These are phyloP conservation scores for Stichodactyla helianthus DNA, from an alignment of 64 coral and sea anemone genomes.

Conservation along the genomic window DNA sequence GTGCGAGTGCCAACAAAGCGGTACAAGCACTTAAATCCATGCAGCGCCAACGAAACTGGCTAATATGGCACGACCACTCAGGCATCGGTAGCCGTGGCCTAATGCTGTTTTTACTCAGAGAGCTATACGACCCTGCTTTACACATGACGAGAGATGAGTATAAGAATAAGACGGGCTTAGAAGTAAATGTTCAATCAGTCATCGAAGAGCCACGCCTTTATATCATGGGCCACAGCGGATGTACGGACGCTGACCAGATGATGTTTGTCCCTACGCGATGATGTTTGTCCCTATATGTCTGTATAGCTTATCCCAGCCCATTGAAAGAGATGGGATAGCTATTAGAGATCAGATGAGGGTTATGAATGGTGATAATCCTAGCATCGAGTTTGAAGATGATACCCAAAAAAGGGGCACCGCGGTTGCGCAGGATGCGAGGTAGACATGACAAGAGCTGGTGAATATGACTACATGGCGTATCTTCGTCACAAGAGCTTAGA, in stretches of 20 bases:
- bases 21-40: no score
- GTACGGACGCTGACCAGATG: conserved; percentile 10
- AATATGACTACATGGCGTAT: conserved; percentile 9
- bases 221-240: conserved; percentile 5
- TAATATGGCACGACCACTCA: conserved; percentile 36
- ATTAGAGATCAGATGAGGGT: conserved; percentile 17
- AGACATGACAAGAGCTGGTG: background rate
- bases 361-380: conserved; percentile 28
- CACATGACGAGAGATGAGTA: conserved; percentile 13
- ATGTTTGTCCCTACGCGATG: conserved; percentile 9
- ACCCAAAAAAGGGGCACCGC: background rate
- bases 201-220: conserved; percentile 13
- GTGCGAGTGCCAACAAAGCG: no score
- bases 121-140: conserved; percentile 22
- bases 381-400: conserved; percentile 25
- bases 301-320: background rate
- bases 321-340: background rate
- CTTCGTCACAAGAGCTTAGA: conserved; percentile 6
- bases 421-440: conserved; percentile 15
- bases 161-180: background rate
- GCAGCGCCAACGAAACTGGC: conserved; percentile 1
- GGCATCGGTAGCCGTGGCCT: conserved; percentile 12
- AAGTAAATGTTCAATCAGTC: background rate
- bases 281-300: no score
- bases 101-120: conserved; percentile 23